A percentile compares a stretch with the other conserved stretches of the same genome.
Evolutionary conservation across 2,113 vertebrate genomes (phyloP).

Genomic region (Nannospalax galili): DNA sequence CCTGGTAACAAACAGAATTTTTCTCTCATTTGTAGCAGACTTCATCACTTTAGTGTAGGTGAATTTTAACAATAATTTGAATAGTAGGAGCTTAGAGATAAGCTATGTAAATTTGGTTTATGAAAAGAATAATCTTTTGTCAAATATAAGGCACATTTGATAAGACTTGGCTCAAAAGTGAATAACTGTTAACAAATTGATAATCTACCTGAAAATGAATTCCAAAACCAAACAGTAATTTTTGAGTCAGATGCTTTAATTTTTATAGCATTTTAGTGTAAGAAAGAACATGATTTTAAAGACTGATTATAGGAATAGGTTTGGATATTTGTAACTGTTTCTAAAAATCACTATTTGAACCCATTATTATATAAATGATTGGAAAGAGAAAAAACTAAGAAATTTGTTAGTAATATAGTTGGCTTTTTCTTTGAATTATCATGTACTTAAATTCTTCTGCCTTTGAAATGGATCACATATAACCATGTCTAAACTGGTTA

Average conservation of each 20-base stretch:
- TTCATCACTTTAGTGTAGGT: slow-evolving; percentile 78
- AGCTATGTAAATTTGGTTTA: slow-evolving; percentile 67
- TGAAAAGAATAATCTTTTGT: slow-evolving; percentile 72
- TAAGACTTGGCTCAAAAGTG: slow-evolving; percentile 52
- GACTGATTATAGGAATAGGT: slow-evolving; percentile 65
- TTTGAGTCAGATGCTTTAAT: slow-evolving; percentile 63
- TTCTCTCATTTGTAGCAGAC: slow-evolving; percentile 82
- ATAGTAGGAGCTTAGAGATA: slow-evolving; percentile 63
- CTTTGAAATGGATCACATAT: not conserved
- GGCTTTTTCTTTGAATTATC: slow-evolving; percentile 38
- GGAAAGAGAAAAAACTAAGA: slow-evolving; percentile 57
- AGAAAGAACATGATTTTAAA: slow-evolving; percentile 37
- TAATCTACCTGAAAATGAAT: slow-evolving; percentile 66
- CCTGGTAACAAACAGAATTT: slow-evolving; percentile 88
- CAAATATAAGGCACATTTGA: slow-evolving; percentile 51
- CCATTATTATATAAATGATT: slow-evolving; percentile 60
- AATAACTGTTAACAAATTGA: slow-evolving; percentile 58
- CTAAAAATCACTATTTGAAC: slow-evolving; percentile 62
- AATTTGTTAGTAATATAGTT: slow-evolving; percentile 38
- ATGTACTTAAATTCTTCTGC: not conserved
- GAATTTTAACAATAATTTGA: slow-evolving; percentile 76
- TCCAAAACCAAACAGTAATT: slow-evolving; percentile 31
- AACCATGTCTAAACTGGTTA: not conserved
- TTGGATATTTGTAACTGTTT: slow-evolving; percentile 73
- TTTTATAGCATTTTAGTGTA: slow-evolving; percentile 44